Evolutionary conservation across 2,888 invertebrate genomes (phyloP).

Genomic region (Fragum whitleyi): DNA sequence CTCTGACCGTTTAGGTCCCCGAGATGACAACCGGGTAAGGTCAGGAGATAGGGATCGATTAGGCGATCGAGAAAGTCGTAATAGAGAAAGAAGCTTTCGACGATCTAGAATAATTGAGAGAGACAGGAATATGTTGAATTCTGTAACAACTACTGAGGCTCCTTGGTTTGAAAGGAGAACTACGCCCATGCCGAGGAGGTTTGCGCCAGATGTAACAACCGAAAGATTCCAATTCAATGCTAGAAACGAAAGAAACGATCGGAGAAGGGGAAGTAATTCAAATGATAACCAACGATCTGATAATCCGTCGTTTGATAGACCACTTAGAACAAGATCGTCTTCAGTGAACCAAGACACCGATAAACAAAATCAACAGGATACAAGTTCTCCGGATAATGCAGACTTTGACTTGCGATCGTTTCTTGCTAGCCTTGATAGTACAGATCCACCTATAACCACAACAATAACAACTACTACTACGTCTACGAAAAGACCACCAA

Average conservation of each 20-base stretch:
- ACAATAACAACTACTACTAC: neutral
- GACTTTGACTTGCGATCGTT: slow-evolving; percentile 7
- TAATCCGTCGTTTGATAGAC: too few species aligned
- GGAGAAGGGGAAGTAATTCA: neutral
- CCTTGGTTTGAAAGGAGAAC: neutral
- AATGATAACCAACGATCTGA: neutral
- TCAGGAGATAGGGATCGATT: too few species aligned
- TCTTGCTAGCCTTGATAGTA: neutral
- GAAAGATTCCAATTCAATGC: neutral
- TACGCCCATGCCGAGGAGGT: neutral
- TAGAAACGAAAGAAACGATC: neutral
- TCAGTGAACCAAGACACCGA: neutral
- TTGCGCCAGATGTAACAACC: neutral
- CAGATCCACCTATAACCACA: neutral
- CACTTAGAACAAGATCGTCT: neutral
- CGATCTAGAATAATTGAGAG: neutral
- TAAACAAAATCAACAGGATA: neutral
- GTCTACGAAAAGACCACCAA: neutral
- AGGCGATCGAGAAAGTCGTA: neutral
- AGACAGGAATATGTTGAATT: neutral
- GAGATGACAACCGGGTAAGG: neutral
- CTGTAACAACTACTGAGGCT: neutral
- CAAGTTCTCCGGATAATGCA: too few species aligned
- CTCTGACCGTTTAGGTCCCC: neutral
- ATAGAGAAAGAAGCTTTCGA: neutral